Conservation (phyloP, 2,797 vertebrate genomes). For the Hoplostethus atlanticus region DNA sequence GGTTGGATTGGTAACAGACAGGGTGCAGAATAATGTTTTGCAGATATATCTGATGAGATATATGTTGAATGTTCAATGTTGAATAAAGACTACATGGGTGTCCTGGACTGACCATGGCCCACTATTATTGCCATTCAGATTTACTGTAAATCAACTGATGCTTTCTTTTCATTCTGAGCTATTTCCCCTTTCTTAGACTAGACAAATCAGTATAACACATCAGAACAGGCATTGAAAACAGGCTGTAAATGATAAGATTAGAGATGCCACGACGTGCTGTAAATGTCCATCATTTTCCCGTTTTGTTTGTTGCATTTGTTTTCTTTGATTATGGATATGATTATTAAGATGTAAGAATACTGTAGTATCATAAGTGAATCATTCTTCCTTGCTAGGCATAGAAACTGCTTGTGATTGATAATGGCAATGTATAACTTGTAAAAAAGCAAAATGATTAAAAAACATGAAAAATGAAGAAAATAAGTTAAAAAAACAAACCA, state of each 20-base stretch:
- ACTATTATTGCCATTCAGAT: constrained; percentile 26
- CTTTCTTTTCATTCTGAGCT: constrained; percentile 33
- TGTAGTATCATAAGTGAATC: constrained; percentile 82
- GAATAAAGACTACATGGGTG: constrained; percentile 23
- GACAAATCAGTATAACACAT: constrained; percentile 72
- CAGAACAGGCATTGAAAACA: constrained; percentile 48
- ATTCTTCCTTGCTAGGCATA: constrained; percentile 84
- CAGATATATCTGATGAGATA: constrained; percentile 17
- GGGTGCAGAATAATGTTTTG: constrained; percentile 57
- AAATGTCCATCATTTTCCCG: constrained; percentile 78
- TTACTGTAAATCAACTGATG: constrained; percentile 5
- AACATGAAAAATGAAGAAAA: constrained; percentile 62
- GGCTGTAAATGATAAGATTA: constrained; percentile 73
- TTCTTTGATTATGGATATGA: constrained; percentile 73
- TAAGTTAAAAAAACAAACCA: constrained; percentile 36
- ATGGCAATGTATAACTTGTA: constrained; percentile 81
- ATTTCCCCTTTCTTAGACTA: constrained; percentile 34
- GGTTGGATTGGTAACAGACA: constrained; percentile 51
- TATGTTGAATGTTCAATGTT: constrained; percentile 28
- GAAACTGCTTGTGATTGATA: constrained; percentile 86
- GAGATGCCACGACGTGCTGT: constrained; percentile 77
- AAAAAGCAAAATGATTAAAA: constrained; percentile 68
- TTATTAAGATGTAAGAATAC: constrained; percentile 84
- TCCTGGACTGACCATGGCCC: constrained; percentile 29
- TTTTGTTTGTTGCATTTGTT: constrained; percentile 75